phyloP scores from a whole-genome alignment of 2,113 vertebrate genomes.

The Holacanthus passer region DNA sequence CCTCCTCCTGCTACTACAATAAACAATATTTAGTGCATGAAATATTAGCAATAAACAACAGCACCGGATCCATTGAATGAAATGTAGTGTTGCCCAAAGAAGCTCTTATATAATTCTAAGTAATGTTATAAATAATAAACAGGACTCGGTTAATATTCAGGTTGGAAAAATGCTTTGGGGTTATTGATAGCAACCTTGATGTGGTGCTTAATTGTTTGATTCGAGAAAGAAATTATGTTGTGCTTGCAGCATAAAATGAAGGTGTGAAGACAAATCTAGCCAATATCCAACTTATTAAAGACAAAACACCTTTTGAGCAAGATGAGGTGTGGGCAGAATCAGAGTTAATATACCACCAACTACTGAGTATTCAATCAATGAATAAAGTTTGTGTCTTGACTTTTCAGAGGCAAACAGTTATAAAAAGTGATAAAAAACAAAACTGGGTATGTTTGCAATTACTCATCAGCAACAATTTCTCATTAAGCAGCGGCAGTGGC shows the following conservation, averaged over 20 bases:
- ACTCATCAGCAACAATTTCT: not conserved
- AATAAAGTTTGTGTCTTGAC: not conserved
- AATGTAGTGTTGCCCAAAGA: not conserved
- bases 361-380: not conserved
- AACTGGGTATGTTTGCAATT: not conserved
- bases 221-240: not conserved
- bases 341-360: not conserved
- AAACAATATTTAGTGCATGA: not conserved
- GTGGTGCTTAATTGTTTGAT: not conserved
- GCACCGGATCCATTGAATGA: not conserved
- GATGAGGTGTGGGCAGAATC: not conserved
- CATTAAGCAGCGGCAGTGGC: not conserved
- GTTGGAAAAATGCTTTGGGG: not conserved
- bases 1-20: too few relatives aligned
- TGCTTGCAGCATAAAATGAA: not conserved
- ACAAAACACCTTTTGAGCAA: not conserved
- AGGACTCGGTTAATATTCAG: not conserved
- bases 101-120: not conserved
- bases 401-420: not conserved
- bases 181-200: not conserved
- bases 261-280: not conserved
- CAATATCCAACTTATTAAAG: not conserved
- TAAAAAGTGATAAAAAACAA: not conserved
- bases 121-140: slow-evolving; percentile 4
- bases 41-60: not conserved